Evolutionary conservation across 2,113 vertebrate genomes (phyloP), one percentile per base, ranked within the genome.

Genomic region (Hypomesus transpacificus): DNA sequence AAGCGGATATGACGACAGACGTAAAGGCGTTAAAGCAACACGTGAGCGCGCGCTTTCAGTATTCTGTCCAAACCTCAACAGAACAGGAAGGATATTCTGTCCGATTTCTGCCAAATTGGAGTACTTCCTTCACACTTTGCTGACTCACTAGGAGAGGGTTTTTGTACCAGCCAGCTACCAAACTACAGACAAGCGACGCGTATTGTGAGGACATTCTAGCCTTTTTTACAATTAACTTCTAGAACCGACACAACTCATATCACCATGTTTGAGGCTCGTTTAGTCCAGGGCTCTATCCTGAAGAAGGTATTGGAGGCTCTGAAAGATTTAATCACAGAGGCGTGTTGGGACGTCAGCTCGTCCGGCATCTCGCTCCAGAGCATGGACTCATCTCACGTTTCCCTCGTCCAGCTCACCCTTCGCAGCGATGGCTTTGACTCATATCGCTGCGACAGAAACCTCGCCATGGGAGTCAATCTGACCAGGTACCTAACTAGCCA

Each of bases 331-430:
- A 98, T 99, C 91, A 98, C 96, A 3, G 97, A 99, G 84, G 97
- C 97, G 66, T 99, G 97, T 85, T 99, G 97, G 97, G 97, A 98
- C 73, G 92, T 98, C 74, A 96, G 96, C 84, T 98, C 97, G 14
- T 94, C 95, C 14, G 96, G 97, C 28, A 96, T 99, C 87, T 98
- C 96, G 46, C 88, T 98, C 75, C 97, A 99, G 91, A 98, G 96
- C 85, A 99, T 99, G 96, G 97, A 99, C 89, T 98, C 96, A 0
- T 98, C 97, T 21, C 97, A 99, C 80, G 96, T 99, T 70, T 98
- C 97, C 1, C 89, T 99, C 84, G 96, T 98, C 61, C 97, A 99
- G 92, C 96, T 98, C 82, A 99, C 97, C 0, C 91, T 99, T 69
- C 93, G 97, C 46, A 96, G 95, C 2, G 97, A 98, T 65, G 97